phyloP scores from a whole-genome alignment of 1,140 invertebrate species.

The Manduca sexta region DNA sequence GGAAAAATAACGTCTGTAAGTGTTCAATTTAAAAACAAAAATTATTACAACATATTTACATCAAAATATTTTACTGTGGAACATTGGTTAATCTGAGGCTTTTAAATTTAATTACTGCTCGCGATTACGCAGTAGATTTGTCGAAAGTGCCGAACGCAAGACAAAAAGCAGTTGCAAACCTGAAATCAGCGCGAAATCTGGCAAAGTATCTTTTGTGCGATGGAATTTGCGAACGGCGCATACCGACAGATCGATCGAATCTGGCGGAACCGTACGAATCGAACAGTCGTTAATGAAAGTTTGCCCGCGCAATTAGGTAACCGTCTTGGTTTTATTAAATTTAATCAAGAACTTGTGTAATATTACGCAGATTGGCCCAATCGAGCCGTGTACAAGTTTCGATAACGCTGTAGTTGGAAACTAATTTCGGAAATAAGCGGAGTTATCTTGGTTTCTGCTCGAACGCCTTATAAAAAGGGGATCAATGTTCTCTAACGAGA shows the following conservation, averaged over 20 bases:
- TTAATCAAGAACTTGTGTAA: slow-evolving; percentile 73
- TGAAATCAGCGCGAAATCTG: background rate
- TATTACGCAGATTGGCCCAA: slow-evolving; percentile 71
- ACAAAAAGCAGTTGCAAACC: too few species aligned
- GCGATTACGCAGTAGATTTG: too few species aligned
- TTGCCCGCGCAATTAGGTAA: slow-evolving; percentile 65
- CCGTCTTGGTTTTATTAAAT: slow-evolving; percentile 72
- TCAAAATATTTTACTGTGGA: too few species aligned
- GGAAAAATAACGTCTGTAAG: too few species aligned
- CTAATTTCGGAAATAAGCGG: slow-evolving; percentile 66
- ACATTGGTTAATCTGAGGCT: too few species aligned
- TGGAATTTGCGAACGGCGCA: slow-evolving; percentile 26
- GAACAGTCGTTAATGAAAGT: slow-evolving; percentile 70
- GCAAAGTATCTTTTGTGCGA: slow-evolving; percentile 33
- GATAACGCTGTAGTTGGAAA: slow-evolving; percentile 66
- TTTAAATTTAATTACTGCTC: too few species aligned
- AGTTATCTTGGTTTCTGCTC: slow-evolving; percentile 54
- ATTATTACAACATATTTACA: too few species aligned
- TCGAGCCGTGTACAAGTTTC: slow-evolving; percentile 69
- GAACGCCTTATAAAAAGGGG: slow-evolving; percentile 54
- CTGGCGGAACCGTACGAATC: slow-evolving; percentile 50
- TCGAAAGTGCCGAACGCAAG: too few species aligned
- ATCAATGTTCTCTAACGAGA: slow-evolving; percentile 45
- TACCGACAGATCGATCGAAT: slow-evolving; percentile 48
- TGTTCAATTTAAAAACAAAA: too few species aligned